Conservation (phyloP, 1,140 invertebrate genomes). For the Drosophila pachea region DNA sequence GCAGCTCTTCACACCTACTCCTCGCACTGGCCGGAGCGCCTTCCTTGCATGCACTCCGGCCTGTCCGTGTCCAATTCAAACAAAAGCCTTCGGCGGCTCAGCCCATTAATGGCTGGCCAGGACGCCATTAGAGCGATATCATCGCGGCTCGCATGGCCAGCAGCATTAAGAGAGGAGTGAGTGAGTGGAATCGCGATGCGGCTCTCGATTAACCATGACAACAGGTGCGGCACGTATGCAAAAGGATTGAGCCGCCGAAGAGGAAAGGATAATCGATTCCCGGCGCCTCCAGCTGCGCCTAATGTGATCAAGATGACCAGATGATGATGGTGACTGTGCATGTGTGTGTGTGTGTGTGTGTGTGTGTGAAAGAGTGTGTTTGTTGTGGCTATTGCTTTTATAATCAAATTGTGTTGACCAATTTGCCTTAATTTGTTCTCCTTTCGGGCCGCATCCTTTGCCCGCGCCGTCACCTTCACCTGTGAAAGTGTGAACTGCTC, state of each 20-base stretch:
- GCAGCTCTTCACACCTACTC: constrained; percentile 59
- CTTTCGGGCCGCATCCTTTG: constrained; percentile 49
- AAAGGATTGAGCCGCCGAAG: constrained; percentile 55
- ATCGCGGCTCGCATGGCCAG: constrained; percentile 51
- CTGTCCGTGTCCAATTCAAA: constrained; percentile 52
- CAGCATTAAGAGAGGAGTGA: constrained; percentile 40
- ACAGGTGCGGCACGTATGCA: constrained; percentile 73
- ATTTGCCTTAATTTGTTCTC: constrained; percentile 67
- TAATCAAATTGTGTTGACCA: constrained; percentile 75
- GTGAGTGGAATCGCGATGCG: constrained; percentile 31
- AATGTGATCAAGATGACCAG: constrained; percentile 46
- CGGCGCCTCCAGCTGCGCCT: constrained; percentile 70
- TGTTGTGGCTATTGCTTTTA: constrained; percentile 62
- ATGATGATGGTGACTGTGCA: constrained; percentile 7
- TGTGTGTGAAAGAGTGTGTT: constrained; percentile 24
- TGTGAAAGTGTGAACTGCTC: constrained; percentile 66
- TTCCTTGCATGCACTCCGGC: constrained; percentile 29
- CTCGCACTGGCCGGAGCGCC: no score
- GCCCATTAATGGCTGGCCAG: constrained; percentile 50
- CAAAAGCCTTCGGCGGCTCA: constrained; percentile 26
- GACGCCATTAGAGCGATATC: constrained; percentile 67
- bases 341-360: background rate
- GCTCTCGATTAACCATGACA: constrained; percentile 64
- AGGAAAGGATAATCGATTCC: constrained; percentile 66
- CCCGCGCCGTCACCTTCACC: constrained; percentile 4